A percentile compares a stretch with the other conserved stretches of the same genome.
phyloP scores from a whole-genome alignment of 1,140 invertebrate genomes.

The Catajapyx aquilonaris region DNA sequence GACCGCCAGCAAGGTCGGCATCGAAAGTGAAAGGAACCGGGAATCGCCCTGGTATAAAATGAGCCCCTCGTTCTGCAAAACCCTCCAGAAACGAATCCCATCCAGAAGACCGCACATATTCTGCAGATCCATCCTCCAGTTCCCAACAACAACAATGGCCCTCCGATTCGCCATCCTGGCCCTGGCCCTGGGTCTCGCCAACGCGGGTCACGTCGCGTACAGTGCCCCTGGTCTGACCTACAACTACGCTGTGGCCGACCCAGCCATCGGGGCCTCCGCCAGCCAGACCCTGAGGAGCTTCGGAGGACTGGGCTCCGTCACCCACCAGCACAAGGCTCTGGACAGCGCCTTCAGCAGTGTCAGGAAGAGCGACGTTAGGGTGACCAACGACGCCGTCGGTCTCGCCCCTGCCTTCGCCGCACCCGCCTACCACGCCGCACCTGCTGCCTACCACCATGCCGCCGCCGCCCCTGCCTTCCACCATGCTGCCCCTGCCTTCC shows the following conservation, averaged over 20 bases:
- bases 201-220: slow-evolving; percentile 18
- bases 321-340: slow-evolving; percentile 37
- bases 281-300: slow-evolving; percentile 35
- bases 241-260: slow-evolving; percentile 18
- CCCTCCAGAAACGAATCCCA: too few species aligned
- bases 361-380: slow-evolving; percentile 34
- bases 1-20: too few species aligned
- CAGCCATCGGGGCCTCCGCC: slow-evolving; percentile 32
- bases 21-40: too few species aligned
- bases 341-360: slow-evolving; percentile 44
- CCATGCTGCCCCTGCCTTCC: slow-evolving; percentile 12
- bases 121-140: too few species aligned
- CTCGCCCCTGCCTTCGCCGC: slow-evolving; percentile 19
- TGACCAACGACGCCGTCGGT: slow-evolving; percentile 33
- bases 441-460: slow-evolving; percentile 12
- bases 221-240: slow-evolving; percentile 15
- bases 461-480: slow-evolving; percentile 14
- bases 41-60: too few species aligned
- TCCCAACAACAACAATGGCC: too few species aligned
- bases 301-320: slow-evolving; percentile 37
- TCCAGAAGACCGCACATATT: too few species aligned
- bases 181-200: slow-evolving; percentile 21
- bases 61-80: too few species aligned
- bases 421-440: slow-evolving; percentile 16
- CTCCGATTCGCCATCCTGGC: slow-evolving; percentile 24